Evolutionary conservation across 2,888 invertebrate species (phyloP).

Genomic region (Deroplatys truncata): DNA sequence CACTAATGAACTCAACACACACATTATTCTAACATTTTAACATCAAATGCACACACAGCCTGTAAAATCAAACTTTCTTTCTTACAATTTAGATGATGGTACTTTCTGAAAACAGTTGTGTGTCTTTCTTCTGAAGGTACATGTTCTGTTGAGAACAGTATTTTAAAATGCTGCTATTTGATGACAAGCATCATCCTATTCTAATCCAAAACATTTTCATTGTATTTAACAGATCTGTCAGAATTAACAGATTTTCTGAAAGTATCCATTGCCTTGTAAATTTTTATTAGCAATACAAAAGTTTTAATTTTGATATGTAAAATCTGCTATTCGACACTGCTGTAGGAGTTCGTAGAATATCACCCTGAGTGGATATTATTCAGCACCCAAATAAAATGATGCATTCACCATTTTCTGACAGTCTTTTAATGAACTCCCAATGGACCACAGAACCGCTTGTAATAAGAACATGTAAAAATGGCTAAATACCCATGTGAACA

Average conservation of each 20-base stretch:
- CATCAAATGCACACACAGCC: not conserved
- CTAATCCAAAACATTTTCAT: not conserved
- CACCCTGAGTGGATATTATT: slow-evolving; percentile 5
- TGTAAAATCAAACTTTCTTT: not conserved
- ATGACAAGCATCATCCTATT: not conserved
- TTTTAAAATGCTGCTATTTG: not conserved
- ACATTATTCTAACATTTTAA: not conserved
- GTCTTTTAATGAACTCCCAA: not conserved
- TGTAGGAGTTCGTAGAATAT: not conserved
- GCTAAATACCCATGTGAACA: not conserved
- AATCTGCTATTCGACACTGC: not conserved
- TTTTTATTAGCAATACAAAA: not conserved
- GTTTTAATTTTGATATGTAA: slow-evolving; percentile 2
- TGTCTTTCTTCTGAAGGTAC: not conserved
- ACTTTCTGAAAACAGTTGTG: not conserved
- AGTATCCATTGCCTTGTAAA: not conserved
- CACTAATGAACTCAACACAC: not conserved
- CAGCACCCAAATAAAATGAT: not conserved
- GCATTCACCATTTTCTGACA: not conserved
- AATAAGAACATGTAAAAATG: not conserved
- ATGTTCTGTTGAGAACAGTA: not conserved
- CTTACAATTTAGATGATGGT: not conserved
- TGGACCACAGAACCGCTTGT: slow-evolving; percentile 6
- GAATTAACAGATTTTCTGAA: not conserved
- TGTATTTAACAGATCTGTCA: not conserved